phyloP scores from a whole-genome alignment of 2,888 invertebrate species.

The Aspidapion aeneum region DNA sequence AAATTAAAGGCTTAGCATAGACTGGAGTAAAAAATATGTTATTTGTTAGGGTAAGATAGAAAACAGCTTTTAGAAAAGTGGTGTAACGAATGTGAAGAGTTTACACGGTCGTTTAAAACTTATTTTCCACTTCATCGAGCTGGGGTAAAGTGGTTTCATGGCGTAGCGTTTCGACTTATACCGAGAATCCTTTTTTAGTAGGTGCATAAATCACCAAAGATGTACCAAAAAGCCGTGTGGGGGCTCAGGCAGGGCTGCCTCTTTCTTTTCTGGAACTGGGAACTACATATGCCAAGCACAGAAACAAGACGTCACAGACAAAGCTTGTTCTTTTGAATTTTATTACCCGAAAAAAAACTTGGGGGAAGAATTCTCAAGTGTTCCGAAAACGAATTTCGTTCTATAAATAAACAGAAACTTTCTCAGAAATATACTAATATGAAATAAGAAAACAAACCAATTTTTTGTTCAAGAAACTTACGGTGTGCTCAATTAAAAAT shows the following conservation, averaged over 20 bases:
- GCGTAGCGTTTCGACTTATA: constrained; percentile 40
- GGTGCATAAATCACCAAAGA: constrained; percentile 46
- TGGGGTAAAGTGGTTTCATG: constrained; percentile 46
- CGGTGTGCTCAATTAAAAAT: no score
- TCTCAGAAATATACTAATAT: no score
- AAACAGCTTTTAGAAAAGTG: background rate
- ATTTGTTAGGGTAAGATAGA: background rate
- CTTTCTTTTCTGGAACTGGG: constrained; percentile 11
- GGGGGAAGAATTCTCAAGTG: background rate
- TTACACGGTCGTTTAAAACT: constrained; percentile 40
- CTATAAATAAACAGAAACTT: no score
- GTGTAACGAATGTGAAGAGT: constrained; percentile 32
- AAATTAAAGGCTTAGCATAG: no score
- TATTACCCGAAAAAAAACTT: constrained; percentile 3
- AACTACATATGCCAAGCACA: constrained; percentile 26
- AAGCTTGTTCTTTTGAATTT: constrained; percentile 18
- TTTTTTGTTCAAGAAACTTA: no score
- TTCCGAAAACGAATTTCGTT: background rate
- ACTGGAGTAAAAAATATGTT: no score
- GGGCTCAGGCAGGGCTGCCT: background rate
- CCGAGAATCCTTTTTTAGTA: constrained; percentile 45
- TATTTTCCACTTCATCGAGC: constrained; percentile 48
- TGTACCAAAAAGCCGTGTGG: constrained; percentile 28
- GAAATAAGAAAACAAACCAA: no score
- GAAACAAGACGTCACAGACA: constrained; percentile 22